These are phyloP conservation scores for Drosophila putrida DNA, from an alignment of 2,888 invertebrate species.

Conservation along the genomic window DNA sequence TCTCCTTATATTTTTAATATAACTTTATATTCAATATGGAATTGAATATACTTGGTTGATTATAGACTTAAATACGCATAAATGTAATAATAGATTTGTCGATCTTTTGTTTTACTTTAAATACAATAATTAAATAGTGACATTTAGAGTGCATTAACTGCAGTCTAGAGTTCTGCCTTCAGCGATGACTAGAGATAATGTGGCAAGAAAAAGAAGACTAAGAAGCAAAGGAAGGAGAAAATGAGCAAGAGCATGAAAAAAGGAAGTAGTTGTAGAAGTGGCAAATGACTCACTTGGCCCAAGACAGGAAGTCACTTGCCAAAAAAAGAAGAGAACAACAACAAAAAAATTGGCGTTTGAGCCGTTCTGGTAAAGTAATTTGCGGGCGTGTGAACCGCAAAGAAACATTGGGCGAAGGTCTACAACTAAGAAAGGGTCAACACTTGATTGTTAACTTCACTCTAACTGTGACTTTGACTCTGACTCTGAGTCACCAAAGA, in stretches of 20 bases:
- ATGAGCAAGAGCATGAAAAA: neutral
- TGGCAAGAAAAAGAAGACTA: neutral
- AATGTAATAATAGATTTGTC: too few species aligned
- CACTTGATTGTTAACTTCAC: neutral
- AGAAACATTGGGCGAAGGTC: slow-evolving; percentile 9
- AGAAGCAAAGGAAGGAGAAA: neutral
- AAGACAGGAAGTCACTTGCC: slow-evolving; percentile 22
- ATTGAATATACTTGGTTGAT: too few species aligned
- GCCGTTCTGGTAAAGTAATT: slow-evolving; percentile 48
- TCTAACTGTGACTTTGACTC: neutral
- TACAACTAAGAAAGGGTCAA: slow-evolving; percentile 1
- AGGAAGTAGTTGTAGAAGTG: slow-evolving; percentile 13
- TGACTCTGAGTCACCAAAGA: too few species aligned
- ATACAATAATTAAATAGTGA: neutral
- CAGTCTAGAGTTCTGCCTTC: neutral
- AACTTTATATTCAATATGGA: too few species aligned
- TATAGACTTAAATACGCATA: too few species aligned
- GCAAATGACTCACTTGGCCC: slow-evolving; percentile 19
- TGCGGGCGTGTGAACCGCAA: slow-evolving; percentile 54
- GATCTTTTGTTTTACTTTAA: neutral
- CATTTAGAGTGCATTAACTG: neutral
- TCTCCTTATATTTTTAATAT: too few species aligned
- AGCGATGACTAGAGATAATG: slow-evolving; percentile 11
- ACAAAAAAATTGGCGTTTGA: slow-evolving; percentile 4
- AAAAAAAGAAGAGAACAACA: slow-evolving; percentile 6